These are phyloP conservation scores for Lophius piscatorius DNA, from an alignment of 2,113 vertebrate species.

Conservation along the genomic window DNA sequence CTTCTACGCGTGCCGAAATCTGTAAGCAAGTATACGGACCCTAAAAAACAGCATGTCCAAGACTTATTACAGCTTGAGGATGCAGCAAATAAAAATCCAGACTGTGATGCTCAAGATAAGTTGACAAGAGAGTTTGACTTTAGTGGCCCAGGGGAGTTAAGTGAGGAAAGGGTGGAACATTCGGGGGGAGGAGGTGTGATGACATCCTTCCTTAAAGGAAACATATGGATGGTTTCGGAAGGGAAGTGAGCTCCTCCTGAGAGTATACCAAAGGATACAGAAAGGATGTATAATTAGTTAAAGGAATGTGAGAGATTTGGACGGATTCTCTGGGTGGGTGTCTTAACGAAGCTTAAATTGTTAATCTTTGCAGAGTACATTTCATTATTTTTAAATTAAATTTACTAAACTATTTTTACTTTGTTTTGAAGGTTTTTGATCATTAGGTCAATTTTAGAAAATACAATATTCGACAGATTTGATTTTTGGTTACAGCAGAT, in stretches of 20 bases:
- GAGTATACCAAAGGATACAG: constrained; percentile 48
- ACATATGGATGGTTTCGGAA: constrained; percentile 62
- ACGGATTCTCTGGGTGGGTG: constrained; percentile 15
- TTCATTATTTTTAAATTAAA: too few species aligned
- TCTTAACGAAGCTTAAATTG: constrained; percentile 11
- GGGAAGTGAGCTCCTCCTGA: constrained; percentile 61
- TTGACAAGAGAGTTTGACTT: constrained; percentile 7
- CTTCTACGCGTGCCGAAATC: too few species aligned
- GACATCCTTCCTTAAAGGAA: constrained; percentile 75
- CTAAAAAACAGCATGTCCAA: constrained; percentile 17
- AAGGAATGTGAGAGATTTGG: constrained; percentile 44
- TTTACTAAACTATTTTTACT: too few species aligned
- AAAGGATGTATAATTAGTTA: constrained; percentile 62
- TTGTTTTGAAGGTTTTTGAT: too few species aligned
- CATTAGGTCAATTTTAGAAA: too few species aligned
- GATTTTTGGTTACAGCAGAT: too few species aligned
- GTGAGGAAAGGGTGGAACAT: constrained; percentile 67
- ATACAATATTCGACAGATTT: too few species aligned
- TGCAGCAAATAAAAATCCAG: not conserved
- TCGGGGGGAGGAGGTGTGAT: constrained; percentile 64
- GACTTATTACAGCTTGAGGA: not conserved
- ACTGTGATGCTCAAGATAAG: constrained; percentile 4
- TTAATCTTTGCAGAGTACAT: not conserved
- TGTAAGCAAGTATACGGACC: too few species aligned
- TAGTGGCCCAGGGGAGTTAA: constrained; percentile 27